phyloP scores from a whole-genome alignment of 2,113 vertebrate species.

The Anas platyrhynchos region DNA sequence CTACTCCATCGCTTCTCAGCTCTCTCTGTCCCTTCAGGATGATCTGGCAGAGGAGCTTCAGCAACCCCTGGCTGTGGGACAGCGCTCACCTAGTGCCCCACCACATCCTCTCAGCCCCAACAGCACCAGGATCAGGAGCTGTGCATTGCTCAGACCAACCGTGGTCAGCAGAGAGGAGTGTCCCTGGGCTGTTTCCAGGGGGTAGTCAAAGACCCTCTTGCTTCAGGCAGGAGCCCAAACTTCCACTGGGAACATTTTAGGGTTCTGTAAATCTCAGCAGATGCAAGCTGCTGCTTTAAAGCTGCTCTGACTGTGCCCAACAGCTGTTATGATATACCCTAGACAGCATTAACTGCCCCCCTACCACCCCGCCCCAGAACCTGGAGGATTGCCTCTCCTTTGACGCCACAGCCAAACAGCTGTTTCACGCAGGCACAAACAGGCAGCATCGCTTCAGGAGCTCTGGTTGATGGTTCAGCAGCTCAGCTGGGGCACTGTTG shows the following conservation, averaged over 20 bases:
- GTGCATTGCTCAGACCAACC: fast-evolving
- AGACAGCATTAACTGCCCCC: background rate
- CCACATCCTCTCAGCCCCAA: fast-evolving
- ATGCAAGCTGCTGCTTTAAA: background rate
- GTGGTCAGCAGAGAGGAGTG: fast-evolving
- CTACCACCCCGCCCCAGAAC: background rate
- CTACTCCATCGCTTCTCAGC: fast-evolving
- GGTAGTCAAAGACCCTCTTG: fast-evolving
- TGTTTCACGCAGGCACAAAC: background rate
- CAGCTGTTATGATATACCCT: background rate
- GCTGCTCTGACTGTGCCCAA: background rate
- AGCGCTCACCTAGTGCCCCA: background rate
- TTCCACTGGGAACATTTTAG: background rate
- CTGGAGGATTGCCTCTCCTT: background rate
- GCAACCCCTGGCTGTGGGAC: background rate
- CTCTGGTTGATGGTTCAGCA: background rate
- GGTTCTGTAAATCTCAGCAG: background rate
- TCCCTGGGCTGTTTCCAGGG: background rate
- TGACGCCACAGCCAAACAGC: background rate
- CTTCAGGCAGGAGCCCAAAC: background rate
- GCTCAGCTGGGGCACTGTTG: background rate
- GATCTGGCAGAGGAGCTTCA: background rate
- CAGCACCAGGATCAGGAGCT: background rate
- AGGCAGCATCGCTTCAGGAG: background rate
- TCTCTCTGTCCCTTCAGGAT: background rate